Evolutionary conservation across 2,113 vertebrate species (phyloP).

Genomic region (Pterocles orientalis): DNA sequence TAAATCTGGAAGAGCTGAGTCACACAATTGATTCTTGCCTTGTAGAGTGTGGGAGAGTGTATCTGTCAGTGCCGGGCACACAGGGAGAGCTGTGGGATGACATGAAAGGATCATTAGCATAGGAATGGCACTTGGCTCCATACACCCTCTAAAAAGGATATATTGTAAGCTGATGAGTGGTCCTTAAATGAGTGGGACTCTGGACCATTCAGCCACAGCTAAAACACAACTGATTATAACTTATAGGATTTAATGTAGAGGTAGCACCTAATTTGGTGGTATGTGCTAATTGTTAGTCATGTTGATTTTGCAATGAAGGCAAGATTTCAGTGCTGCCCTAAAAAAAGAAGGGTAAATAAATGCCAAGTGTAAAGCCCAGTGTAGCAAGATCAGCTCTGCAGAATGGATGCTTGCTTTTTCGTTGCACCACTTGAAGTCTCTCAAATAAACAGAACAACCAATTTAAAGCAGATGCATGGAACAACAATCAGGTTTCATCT

Average conservation of each 20-base stretch:
- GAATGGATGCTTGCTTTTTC: constrained; percentile 4
- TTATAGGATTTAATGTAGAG: neutral
- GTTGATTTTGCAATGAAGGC: neutral
- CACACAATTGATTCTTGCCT: neutral
- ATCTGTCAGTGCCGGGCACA: neutral
- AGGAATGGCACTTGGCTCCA: neutral
- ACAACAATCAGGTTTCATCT: constrained; percentile 29
- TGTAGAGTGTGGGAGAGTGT: rapidly evolving
- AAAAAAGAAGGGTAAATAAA: constrained; percentile 17
- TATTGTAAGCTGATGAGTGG: neutral
- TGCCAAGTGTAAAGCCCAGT: neutral
- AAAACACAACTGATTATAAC: neutral
- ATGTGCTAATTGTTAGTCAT: neutral
- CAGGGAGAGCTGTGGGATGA: neutral
- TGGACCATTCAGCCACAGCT: neutral
- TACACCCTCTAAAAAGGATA: neutral
- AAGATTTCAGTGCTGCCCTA: neutral
- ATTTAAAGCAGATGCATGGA: constrained; percentile 65
- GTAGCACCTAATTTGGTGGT: neutral
- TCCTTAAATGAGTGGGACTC: neutral
- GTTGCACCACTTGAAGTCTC: constrained; percentile 24
- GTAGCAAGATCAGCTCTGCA: neutral
- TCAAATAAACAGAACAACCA: constrained; percentile 54
- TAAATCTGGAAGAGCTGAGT: neutral
- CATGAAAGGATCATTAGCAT: neutral